Evolutionary conservation across 2,888 invertebrate genomes (phyloP).

Genomic region (Euplexia lucipara): DNA sequence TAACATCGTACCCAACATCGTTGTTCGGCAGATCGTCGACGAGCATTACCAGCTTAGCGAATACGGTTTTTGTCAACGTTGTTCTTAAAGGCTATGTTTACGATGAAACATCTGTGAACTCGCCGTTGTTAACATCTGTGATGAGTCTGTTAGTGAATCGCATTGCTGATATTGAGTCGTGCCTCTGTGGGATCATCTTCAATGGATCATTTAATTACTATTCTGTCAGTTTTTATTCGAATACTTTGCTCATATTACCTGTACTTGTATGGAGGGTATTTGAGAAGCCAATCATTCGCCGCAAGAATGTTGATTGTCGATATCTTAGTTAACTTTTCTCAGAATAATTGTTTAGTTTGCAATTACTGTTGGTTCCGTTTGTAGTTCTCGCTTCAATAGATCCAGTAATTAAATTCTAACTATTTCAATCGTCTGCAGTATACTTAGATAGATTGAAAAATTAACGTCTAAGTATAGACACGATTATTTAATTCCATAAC

Average conservation of each 20-base stretch:
- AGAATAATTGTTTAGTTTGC: slow-evolving; percentile 27
- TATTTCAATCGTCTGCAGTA: not conserved
- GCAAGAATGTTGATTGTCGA: slow-evolving; percentile 32
- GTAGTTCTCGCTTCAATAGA: slow-evolving; percentile 39
- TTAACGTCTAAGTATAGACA: too few species aligned
- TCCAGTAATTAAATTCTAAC: slow-evolving; percentile 9
- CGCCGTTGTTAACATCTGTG: too few species aligned
- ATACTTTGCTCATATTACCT: slow-evolving; percentile 49
- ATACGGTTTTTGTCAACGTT: too few species aligned
- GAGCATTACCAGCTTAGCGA: too few species aligned
- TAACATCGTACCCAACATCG: too few species aligned
- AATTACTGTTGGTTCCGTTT: slow-evolving; percentile 26
- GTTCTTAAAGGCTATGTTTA: too few species aligned
- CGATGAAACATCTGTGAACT: too few species aligned
- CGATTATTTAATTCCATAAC: not conserved
- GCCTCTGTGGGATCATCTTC: slow-evolving; percentile 29
- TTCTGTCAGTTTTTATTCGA: slow-evolving; percentile 35
- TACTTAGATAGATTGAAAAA: not conserved
- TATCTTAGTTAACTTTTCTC: slow-evolving; percentile 27
- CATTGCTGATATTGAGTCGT: slow-evolving; percentile 40
- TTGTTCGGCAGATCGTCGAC: too few species aligned
- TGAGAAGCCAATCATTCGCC: slow-evolving; percentile 29
- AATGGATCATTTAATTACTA: slow-evolving; percentile 44
- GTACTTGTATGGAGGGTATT: slow-evolving; percentile 24
- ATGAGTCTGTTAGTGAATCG: too few species aligned